Conservation (phyloP, 1,140 invertebrate species). For the Pararge aegeria region DNA sequence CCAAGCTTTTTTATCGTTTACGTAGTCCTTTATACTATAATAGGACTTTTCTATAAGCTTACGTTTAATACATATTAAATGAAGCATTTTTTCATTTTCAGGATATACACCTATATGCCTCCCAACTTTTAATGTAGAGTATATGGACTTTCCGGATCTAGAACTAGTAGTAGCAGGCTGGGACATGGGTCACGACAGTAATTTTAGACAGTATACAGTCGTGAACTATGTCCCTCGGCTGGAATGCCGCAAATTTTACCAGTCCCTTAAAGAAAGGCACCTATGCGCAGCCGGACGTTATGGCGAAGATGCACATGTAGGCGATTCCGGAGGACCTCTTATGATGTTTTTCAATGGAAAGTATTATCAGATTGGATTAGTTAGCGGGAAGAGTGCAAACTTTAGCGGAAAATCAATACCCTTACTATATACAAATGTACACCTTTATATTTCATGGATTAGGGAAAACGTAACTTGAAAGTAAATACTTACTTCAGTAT, state of each 20-base stretch:
- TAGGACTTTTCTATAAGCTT: too few species aligned
- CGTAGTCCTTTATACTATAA: too few species aligned
- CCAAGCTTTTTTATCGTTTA: too few species aligned
- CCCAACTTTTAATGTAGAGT: slow-evolving; percentile 53
- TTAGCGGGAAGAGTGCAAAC: slow-evolving; percentile 64
- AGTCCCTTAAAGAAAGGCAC: slow-evolving; percentile 40
- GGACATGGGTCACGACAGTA: slow-evolving; percentile 46
- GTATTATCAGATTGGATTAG: slow-evolving; percentile 58
- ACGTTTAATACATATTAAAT: too few species aligned
- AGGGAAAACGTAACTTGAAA: slow-evolving; percentile 25
- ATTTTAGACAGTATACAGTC: slow-evolving; percentile 61
- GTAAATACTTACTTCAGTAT: too few species aligned
- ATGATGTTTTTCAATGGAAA: slow-evolving; percentile 58
- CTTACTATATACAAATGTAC: slow-evolving; percentile 65
- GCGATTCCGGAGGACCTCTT: slow-evolving; percentile 65
- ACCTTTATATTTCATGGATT: slow-evolving; percentile 60
- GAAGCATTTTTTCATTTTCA: too few species aligned
- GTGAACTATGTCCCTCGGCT: slow-evolving; percentile 54
- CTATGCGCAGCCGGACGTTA: slow-evolving; percentile 57
- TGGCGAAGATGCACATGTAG: slow-evolving; percentile 65
- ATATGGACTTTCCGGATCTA: slow-evolving; percentile 45
- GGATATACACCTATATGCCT: slow-evolving; percentile 66
- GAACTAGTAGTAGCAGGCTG: slow-evolving; percentile 60
- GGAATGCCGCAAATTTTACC: slow-evolving; percentile 48
- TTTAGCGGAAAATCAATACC: slow-evolving; percentile 61